phyloP scores from a whole-genome alignment of 2,888 invertebrate genomes.

The Linnaemya tessellans region DNA sequence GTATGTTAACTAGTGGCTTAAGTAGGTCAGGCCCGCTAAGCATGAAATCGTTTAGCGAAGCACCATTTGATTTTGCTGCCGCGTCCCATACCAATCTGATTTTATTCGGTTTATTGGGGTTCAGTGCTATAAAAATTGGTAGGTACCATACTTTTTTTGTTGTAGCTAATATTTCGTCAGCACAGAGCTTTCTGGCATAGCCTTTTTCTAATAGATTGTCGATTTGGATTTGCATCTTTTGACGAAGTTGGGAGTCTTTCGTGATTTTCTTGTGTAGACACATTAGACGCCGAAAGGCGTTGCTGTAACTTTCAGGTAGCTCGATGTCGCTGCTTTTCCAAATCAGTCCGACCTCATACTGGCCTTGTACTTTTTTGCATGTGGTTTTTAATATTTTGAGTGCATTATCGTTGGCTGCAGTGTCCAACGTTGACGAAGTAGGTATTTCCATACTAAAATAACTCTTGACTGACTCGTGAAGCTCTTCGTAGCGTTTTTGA shows the following conservation, averaged over 20 bases:
- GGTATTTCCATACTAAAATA: too few species aligned
- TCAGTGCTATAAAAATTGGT: constrained; percentile 38
- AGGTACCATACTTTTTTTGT: constrained; percentile 10
- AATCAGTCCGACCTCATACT: not conserved
- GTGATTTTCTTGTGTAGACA: too few species aligned
- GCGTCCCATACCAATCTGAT: not conserved
- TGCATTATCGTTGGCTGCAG: too few species aligned
- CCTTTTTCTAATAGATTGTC: constrained; percentile 12
- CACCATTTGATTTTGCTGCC: not conserved
- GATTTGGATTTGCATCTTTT: not conserved
- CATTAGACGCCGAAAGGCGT: not conserved
- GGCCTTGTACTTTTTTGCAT: not conserved
- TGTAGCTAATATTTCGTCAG: constrained; percentile 11
- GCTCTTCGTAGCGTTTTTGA: constrained; percentile 3
- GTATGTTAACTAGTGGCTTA: not conserved
- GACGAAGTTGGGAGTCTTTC: too few species aligned
- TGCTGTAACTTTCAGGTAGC: constrained; percentile 9
- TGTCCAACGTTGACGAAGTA: too few species aligned
- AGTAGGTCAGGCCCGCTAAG: not conserved
- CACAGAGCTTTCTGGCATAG: not conserved
- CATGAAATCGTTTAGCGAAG: not conserved
- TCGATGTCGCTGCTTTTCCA: constrained; percentile 73
- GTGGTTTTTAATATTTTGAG: constrained; percentile 1
- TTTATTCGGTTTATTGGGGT: constrained; percentile 74
- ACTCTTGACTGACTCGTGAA: constrained; percentile 4